Evolutionary conservation across 1,140 invertebrate species (phyloP).

Genomic region (Euwallacea similis): DNA sequence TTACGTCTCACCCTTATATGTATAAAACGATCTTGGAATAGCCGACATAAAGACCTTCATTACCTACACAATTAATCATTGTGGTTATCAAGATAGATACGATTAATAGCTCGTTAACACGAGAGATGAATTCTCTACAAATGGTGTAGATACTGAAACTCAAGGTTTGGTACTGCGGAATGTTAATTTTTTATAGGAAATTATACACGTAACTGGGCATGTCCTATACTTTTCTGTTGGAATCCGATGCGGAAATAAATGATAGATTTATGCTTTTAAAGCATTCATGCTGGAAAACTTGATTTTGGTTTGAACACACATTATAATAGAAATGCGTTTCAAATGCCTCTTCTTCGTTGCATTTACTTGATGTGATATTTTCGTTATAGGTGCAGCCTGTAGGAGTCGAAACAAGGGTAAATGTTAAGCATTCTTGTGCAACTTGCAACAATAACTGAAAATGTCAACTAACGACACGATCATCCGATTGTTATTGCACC

Average conservation of each 20-base stretch:
- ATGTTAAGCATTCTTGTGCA: constrained; percentile 28
- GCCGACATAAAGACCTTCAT: too few species aligned
- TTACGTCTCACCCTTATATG: too few species aligned
- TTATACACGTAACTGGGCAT: background rate
- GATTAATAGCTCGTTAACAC: constrained; percentile 1
- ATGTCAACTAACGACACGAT: constrained; percentile 23
- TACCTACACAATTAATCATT: too few species aligned
- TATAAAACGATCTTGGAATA: too few species aligned
- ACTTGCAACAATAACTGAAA: constrained; percentile 12
- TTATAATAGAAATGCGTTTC: too few species aligned
- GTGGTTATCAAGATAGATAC: too few species aligned
- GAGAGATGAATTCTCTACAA: background rate
- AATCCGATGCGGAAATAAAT: too few species aligned
- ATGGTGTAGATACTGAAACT: background rate
- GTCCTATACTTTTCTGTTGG: background rate
- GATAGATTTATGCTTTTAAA: too few species aligned
- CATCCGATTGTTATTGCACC: background rate
- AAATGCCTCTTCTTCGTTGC: too few species aligned
- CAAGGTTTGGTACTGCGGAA: background rate
- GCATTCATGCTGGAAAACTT: too few species aligned
- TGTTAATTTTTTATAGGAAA: background rate
- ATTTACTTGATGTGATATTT: constrained; percentile 18
- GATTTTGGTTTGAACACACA: too few species aligned
- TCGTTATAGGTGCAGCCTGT: constrained; percentile 22
- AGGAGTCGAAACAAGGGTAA: constrained; percentile 20